Base-by-base conservation (phyloP, 2,113 vertebrate genomes). In the Pycnonotus jocosus region DNA sequence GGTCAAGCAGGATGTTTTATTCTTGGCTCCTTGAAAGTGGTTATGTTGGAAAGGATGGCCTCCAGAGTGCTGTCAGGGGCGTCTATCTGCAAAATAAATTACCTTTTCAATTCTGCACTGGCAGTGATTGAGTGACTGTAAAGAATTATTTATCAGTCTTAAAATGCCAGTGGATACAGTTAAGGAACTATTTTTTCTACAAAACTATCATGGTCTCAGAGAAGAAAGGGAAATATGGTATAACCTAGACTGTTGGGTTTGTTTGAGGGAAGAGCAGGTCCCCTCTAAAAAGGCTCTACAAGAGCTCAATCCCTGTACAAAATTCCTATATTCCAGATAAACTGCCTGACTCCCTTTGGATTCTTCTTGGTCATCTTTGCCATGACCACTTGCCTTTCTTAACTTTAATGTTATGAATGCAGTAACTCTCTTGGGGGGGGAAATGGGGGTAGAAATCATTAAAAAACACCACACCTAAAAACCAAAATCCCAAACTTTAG, bases 101-200 rank as follows among this genome's bases (percentile, higher is more conserved):
- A 91, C 60, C 62, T 85, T 94, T 53, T 47, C 84, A 95, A 95
- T 78, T 61, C 81, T 81, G 53, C 66, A 72, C 77, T 40, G 44
- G 64, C 82, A 91, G 87, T 91, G 96, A 95, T 45, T 91, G 94
- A 91, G 54, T 91, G 93, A 90, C 78, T 87, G 54, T 20, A 38
- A 89, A 91, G 91, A 95, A 95, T 95, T 95, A 96, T 96, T 95
- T 97, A 95, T 95, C 79, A 92, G 56, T 42, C 81, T 87, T 91
- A 89, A 96, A 95, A 86, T 82, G 81, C 57, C 37, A 90, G 81
- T 76, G 44, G 93, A 93, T 96, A 95, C 79, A 92, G 61, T 42
- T 72, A 89, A 80, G 71, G 84, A 91, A 87, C 45, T 95, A 20
- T 65, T 89, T 95, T 86, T 95, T 57, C 65, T 91, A 54, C 37